A percentile compares a stretch with the other conserved stretches of the same genome.
Evolutionary conservation across 2,797 vertebrate genomes (phyloP).

Genomic region (Gorsachius magnificus): DNA sequence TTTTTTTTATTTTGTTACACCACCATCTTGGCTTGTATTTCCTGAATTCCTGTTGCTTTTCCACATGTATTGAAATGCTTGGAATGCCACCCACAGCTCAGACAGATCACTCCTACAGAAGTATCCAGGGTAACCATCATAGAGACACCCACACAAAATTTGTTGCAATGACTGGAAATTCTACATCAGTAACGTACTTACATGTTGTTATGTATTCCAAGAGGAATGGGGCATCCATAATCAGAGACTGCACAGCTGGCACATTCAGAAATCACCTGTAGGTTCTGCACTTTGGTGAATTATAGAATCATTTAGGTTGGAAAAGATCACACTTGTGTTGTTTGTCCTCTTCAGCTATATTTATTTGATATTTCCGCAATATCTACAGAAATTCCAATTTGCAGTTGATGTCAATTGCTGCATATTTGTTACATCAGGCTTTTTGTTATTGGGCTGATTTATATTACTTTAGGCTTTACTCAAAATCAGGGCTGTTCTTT

Average conservation of each 20-base stretch:
- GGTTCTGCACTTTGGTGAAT: neutral
- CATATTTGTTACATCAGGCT: neutral
- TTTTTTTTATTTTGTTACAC: neutral
- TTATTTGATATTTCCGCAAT: neutral
- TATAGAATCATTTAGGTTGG: neutral
- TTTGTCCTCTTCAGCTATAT: neutral
- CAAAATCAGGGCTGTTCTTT: neutral
- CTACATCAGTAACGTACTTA: neutral
- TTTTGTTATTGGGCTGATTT: neutral
- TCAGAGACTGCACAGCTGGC: neutral
- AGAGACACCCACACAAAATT: neutral
- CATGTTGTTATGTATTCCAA: neutral
- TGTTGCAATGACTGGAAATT: neutral
- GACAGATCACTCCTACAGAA: constrained; percentile 16
- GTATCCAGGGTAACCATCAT: constrained; percentile 47
- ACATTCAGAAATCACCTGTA: neutral
- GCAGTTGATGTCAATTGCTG: neutral
- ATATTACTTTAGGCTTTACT: neutral
- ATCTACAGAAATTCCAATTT: neutral
- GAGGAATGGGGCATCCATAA: neutral
- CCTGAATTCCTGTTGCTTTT: neutral
- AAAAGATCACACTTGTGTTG: neutral
- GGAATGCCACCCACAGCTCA: constrained; percentile 45
- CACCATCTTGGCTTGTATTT: neutral
- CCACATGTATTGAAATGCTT: neutral